These are phyloP conservation scores for Sapayoa aenigma DNA, from an alignment of 2,113 vertebrate species.

Conservation along the genomic window DNA sequence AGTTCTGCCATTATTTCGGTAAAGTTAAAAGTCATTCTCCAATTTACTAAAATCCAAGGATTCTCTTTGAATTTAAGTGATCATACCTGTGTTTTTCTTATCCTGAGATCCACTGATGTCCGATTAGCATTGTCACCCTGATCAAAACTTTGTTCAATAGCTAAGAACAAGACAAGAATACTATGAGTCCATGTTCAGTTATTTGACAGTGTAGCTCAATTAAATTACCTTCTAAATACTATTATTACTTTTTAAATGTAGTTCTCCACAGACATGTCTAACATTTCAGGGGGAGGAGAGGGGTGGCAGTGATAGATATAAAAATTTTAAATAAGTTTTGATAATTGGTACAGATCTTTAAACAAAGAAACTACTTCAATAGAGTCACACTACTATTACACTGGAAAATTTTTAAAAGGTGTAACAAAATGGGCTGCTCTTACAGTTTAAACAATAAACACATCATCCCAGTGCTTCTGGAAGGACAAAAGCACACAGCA, in stretches of 20 bases:
- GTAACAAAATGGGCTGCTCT: not conserved
- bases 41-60: fast-evolving
- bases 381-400: not conserved
- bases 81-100: constrained; percentile 93
- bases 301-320: fast-evolving
- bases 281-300: not conserved
- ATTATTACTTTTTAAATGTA: not conserved
- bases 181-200: not conserved
- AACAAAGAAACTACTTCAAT: not conserved
- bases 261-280: not conserved
- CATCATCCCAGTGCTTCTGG: not conserved
- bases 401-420: not conserved
- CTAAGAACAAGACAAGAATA: constrained; percentile 55
- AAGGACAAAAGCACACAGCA: not conserved
- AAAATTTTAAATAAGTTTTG: not conserved
- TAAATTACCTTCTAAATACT: not conserved
- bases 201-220: not conserved
- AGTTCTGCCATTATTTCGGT: not conserved
- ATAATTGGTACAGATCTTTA: not conserved
- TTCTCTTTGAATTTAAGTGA: no score
- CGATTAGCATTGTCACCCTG: constrained; percentile 78
- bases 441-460: not conserved
- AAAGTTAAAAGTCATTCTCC: fast-evolving
- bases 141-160: constrained; percentile 85
- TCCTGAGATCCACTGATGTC: constrained; percentile 84